Evolutionary conservation across 2,888 invertebrate species (phyloP).

Genomic region (Conchocele bisecta): DNA sequence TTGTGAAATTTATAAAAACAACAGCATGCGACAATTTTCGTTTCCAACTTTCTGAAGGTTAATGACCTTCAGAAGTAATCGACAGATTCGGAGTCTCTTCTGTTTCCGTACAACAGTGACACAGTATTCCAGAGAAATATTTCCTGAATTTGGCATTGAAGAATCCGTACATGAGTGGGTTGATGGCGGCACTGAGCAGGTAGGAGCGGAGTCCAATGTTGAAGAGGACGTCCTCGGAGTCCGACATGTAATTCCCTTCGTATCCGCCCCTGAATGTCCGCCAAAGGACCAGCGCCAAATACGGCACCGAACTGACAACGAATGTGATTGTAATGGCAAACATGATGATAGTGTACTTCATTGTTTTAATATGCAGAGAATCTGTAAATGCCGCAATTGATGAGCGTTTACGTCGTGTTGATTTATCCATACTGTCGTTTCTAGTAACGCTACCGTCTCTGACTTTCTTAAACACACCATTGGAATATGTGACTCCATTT

Average conservation of each 20-base stretch:
- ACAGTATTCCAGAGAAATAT: constrained; percentile 40
- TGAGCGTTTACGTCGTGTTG: too few species aligned
- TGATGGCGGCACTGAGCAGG: constrained; percentile 55
- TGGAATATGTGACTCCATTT: too few species aligned
- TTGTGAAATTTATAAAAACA: too few species aligned
- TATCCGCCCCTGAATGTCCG: constrained; percentile 36
- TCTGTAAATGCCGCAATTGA: too few species aligned
- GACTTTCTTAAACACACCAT: too few species aligned
- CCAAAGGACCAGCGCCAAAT: constrained; percentile 52
- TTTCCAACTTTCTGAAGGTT: too few species aligned
- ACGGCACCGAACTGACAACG: constrained; percentile 58
- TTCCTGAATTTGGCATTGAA: constrained; percentile 57
- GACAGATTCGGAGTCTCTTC: background rate
- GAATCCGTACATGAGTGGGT: constrained; percentile 61
- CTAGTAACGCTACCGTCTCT: too few species aligned
- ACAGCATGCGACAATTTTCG: too few species aligned
- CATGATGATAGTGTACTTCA: constrained; percentile 57
- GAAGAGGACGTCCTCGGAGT: constrained; percentile 39
- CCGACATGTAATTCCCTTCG: constrained; percentile 46
- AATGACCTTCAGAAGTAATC: too few species aligned
- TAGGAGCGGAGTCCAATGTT: constrained; percentile 59
- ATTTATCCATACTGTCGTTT: too few species aligned
- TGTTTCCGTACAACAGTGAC: constrained; percentile 17
- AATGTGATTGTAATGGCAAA: constrained; percentile 55
- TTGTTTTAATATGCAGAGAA: constrained; percentile 26